Evolutionary conservation across 2,113 vertebrate genomes (phyloP).

Genomic region (Psittacula cyanocephala): DNA sequence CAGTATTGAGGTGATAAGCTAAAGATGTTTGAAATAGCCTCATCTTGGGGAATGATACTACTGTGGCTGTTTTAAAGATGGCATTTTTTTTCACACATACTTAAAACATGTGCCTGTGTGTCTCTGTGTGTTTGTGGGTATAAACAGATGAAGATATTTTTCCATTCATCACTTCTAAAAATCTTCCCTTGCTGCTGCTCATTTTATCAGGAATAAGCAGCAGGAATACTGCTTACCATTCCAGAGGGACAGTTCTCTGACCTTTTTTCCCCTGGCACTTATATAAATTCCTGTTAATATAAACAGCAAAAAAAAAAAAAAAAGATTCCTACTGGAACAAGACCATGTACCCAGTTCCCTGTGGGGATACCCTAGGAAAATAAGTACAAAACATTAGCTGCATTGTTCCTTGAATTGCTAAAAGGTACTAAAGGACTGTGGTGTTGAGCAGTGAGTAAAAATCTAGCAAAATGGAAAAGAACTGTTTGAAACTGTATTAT

Average conservation of each 20-base stretch:
- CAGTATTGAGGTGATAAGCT: background rate
- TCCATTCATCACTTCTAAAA: background rate
- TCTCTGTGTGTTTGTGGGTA: background rate
- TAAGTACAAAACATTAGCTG: background rate
- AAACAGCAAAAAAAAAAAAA: background rate
- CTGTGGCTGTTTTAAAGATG: background rate
- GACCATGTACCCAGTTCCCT: background rate
- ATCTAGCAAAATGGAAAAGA: background rate
- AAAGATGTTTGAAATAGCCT: background rate
- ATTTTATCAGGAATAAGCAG: background rate
- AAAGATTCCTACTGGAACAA: background rate
- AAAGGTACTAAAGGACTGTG: background rate
- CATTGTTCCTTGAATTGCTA: background rate
- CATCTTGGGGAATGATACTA: background rate
- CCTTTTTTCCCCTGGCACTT: background rate
- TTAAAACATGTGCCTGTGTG: background rate
- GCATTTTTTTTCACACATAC: background rate
- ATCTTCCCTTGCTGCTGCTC: background rate
- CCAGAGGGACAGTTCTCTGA: background rate
- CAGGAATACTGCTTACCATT: background rate
- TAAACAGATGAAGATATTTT: background rate
- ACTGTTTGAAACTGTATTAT: background rate
- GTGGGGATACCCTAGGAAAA: background rate
- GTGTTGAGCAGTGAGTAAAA: background rate
- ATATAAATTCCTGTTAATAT: background rate